Conservation (phyloP, 2,113 vertebrate species). For the Taxidea taxus region DNA sequence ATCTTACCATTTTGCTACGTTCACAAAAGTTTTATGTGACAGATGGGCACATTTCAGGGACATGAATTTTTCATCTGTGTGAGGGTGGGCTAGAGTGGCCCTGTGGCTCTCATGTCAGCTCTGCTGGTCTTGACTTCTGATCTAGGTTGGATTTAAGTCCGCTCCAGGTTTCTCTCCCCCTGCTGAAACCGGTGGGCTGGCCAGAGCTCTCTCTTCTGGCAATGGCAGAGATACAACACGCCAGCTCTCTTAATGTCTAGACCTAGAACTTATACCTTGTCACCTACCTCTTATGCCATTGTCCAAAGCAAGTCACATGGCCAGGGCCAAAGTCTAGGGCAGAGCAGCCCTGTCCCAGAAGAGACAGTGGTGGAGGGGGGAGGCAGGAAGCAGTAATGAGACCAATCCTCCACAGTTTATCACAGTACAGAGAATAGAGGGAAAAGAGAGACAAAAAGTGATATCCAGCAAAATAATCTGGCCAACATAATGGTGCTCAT, state of each 20-base stretch:
- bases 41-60: neutral
- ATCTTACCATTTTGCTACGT: neutral
- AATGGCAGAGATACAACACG: neutral
- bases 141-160: neutral
- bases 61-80: neutral
- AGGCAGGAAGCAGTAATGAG: neutral
- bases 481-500: neutral
- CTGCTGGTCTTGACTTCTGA: neutral
- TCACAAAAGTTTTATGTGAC: neutral
- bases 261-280: neutral
- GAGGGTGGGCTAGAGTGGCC: neutral
- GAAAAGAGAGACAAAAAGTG: neutral
- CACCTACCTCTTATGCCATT: neutral
- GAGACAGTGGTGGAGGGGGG: neutral
- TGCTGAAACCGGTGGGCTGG: neutral
- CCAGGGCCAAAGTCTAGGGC: neutral
- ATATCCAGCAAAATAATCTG: neutral
- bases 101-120: no score
- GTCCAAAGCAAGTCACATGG: neutral
- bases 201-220: neutral
- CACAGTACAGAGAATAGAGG: neutral
- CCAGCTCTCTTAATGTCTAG: neutral
- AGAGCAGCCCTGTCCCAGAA: accelerated
- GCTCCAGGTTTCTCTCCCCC: neutral
- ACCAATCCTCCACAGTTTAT: neutral